Evolutionary conservation across 2,113 vertebrate species (phyloP).

Genomic region (Gasterosteus nipponicus): DNA sequence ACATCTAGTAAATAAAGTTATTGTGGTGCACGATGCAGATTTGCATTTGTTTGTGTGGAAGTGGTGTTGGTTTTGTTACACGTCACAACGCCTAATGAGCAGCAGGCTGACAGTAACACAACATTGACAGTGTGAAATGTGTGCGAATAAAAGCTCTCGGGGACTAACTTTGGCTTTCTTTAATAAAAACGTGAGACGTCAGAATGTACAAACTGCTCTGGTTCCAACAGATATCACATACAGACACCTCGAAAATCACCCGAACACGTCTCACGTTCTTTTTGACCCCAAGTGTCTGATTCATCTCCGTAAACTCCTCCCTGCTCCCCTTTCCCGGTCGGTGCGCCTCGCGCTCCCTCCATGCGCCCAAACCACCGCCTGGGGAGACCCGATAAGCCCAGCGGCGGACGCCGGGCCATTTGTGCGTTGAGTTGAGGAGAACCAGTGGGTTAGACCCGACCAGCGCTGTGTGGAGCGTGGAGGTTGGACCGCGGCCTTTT

Average conservation of each 20-base stretch:
- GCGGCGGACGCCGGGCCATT: constrained; percentile 66
- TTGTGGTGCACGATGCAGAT: neutral
- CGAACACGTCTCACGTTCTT: constrained; percentile 37
- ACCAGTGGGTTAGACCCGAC: constrained; percentile 57
- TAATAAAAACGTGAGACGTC: neutral
- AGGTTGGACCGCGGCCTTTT: constrained; percentile 48
- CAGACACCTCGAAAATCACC: neutral
- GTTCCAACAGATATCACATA: constrained; percentile 19
- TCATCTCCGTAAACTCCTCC: constrained; percentile 63
- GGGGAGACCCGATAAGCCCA: constrained; percentile 76
- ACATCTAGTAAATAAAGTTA: constrained; percentile 27
- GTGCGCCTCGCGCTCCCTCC: constrained; percentile 53
- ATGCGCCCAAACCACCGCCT: constrained; percentile 72
- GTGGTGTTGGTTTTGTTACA: neutral
- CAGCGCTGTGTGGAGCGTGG: constrained; percentile 12
- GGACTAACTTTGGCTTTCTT: constrained; percentile 20
- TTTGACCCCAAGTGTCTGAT: constrained; percentile 64
- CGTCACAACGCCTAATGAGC: constrained; percentile 22
- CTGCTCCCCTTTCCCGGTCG: constrained; percentile 39
- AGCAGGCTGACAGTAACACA: constrained; percentile 18
- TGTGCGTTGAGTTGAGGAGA: constrained; percentile 65
- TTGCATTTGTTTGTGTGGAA: neutral
- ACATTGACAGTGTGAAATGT: constrained; percentile 20
- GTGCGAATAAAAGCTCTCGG: constrained; percentile 30
- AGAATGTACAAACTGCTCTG: neutral